These are phyloP conservation scores for Lepidocolaptes lacrymiger DNA, from an alignment of 2,797 vertebrate genomes.

Conservation along the genomic window DNA sequence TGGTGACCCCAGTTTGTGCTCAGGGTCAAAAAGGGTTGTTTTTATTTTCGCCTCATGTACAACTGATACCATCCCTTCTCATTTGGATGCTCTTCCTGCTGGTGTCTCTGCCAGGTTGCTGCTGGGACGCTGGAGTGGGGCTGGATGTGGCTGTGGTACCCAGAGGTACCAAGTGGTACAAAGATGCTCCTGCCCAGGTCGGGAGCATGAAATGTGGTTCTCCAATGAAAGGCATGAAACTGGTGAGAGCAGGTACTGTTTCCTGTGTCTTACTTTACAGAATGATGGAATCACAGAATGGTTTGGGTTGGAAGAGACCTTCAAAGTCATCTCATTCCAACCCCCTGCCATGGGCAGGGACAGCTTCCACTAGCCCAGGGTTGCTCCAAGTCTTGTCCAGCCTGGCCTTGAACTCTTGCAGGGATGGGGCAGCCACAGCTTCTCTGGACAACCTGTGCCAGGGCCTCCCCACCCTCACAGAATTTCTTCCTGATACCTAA, in stretches of 20 bases:
- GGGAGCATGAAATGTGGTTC: background rate
- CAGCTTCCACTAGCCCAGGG: background rate
- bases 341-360: background rate
- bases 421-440: background rate
- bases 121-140: background rate
- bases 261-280: background rate
- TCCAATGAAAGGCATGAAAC: background rate
- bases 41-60: background rate
- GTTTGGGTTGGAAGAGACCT: background rate
- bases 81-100: background rate
- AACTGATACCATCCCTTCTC: background rate
- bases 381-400: accelerated
- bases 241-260: background rate
- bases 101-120: accelerated
- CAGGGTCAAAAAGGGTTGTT: background rate
- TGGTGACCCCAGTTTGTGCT: background rate
- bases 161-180: background rate
- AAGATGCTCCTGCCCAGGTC: background rate
- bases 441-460: background rate
- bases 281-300: background rate
- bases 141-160: background rate
- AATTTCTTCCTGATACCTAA: background rate
- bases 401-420: background rate
- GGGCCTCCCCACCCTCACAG: background rate
- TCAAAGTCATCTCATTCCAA: background rate